phyloP scores from a whole-genome alignment of 2,888 invertebrate genomes.

The Junonia oenone region DNA sequence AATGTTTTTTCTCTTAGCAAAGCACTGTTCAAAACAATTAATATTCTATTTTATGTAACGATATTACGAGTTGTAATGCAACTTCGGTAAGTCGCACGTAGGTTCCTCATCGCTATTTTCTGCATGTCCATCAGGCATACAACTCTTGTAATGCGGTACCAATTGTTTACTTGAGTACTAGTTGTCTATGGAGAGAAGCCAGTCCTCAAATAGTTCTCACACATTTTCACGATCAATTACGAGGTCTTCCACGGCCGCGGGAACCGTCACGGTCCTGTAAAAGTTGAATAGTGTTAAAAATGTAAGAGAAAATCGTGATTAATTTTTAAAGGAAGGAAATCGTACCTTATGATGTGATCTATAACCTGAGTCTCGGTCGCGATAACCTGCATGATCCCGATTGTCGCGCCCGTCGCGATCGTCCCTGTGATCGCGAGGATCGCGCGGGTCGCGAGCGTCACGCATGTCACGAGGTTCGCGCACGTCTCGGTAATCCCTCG shows the following conservation, averaged over 20 bases:
- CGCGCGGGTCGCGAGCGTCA: conserved; percentile 42
- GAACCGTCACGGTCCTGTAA: conserved; percentile 71
- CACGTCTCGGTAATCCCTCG: conserved; percentile 41
- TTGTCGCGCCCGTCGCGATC: conserved; percentile 45
- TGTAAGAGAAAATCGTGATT: neutral
- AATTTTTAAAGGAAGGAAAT: neutral
- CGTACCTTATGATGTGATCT: conserved; percentile 60
- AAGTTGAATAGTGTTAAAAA: conserved; percentile 19
- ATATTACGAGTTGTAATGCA: conserved; percentile 67
- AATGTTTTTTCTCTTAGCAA: conserved; percentile 66
- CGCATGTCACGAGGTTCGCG: conserved; percentile 42
- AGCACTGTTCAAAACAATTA: conserved; percentile 77
- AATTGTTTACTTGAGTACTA: conserved; percentile 68
- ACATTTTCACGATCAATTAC: conserved; percentile 59
- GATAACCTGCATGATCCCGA: conserved; percentile 46
- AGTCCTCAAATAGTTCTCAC: conserved; percentile 64
- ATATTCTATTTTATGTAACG: conserved; percentile 68
- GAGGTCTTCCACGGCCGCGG: conserved; percentile 69
- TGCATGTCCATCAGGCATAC: conserved; percentile 47
- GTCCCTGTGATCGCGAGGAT: conserved; percentile 43
- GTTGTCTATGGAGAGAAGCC: conserved; percentile 78
- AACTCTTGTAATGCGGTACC: conserved; percentile 63
- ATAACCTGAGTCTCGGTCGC: conserved; percentile 64
- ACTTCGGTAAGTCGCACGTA: conserved; percentile 50
- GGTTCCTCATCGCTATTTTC: conserved; percentile 46